Evolutionary conservation across 2,797 vertebrate genomes (phyloP), one percentile per base, ranked within the genome.

Genomic region (Heliangelus exortis): DNA sequence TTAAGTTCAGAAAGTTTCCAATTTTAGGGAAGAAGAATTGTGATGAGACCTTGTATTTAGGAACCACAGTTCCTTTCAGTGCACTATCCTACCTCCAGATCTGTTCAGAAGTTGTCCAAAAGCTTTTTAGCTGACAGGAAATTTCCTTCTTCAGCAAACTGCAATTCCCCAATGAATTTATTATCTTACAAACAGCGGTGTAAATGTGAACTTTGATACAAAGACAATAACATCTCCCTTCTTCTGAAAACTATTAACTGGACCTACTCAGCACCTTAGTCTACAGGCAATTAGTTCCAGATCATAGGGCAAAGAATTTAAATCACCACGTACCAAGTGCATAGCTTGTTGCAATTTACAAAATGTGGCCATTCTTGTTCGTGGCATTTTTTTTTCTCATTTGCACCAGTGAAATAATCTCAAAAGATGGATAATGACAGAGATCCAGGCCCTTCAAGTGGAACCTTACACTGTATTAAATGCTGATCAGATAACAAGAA

Each of bases 201-300:
- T 68, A 96, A 97, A 96, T 89, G 90, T 86, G 84, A 96, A 94
- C 95, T 96, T 94, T 84, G 55, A 71, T 82, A 94, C 59, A 90
- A 96, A 97, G 87, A 95, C 50, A 92, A 34, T 92, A 87, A 80
- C 89, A 84, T 50, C 50, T 91, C 69, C 75, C 87, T 93, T 95
- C 55, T 90, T 80, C 57, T 54, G 47, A 89, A 87, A 96, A 87
- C 77, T 73, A 68, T 34, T 91, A 34, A 85, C 54, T 75, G 41
- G 34, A 93, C 71, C 48, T 91, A 67, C 84, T 96, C 63, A 90
- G 29, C 87, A 81, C 20, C 51, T 72, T 58, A 84, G 31, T 65
- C 48, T 65, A 69, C 20, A 80, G 79, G 65, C 75, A 89, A 73
- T 88, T 85, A 86, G 58, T 76, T 36, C 41, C 18, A 86, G 45